phyloP scores from a whole-genome alignment of 2,888 invertebrate genomes.

The Xestia c-nigrum region DNA sequence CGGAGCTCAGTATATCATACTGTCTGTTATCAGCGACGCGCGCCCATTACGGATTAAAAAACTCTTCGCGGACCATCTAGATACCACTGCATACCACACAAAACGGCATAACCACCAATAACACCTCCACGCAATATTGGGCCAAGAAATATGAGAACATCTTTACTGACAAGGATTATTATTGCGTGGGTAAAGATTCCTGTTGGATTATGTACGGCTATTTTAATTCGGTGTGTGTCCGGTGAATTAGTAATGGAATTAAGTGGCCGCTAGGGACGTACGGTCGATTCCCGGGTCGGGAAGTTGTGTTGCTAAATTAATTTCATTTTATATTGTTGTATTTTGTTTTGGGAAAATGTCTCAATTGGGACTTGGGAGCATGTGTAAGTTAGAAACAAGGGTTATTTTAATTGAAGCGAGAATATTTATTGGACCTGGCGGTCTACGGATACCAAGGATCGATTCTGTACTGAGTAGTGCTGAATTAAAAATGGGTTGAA shows the following conservation, averaged over 20 bases:
- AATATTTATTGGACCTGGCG: background rate
- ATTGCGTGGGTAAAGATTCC: constrained; percentile 16
- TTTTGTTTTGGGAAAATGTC: constrained; percentile 47
- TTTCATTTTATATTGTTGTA: constrained; percentile 61
- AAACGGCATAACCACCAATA: constrained; percentile 44
- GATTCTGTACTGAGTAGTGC: background rate
- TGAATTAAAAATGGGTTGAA: background rate
- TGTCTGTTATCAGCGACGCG: constrained; percentile 79
- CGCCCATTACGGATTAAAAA: constrained; percentile 88
- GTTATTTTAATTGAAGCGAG: constrained; percentile 1
- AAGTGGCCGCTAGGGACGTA: constrained; percentile 83
- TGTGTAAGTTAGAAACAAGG: background rate
- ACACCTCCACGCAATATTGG: constrained; percentile 41
- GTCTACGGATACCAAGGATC: background rate
- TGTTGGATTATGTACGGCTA: constrained; percentile 67
- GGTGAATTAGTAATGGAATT: constrained; percentile 85
- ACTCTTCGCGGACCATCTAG: constrained; percentile 84
- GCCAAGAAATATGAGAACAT: background rate
- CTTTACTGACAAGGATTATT: background rate
- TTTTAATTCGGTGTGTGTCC: constrained; percentile 83
- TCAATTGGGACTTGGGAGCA: constrained; percentile 37
- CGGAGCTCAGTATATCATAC: constrained; percentile 80
- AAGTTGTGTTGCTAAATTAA: constrained; percentile 75
- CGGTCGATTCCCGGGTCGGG: constrained; percentile 72
- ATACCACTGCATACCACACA: constrained; percentile 69